Base-by-base conservation (phyloP, 2,888 invertebrate species). In the Euphydryas editha region DNA sequence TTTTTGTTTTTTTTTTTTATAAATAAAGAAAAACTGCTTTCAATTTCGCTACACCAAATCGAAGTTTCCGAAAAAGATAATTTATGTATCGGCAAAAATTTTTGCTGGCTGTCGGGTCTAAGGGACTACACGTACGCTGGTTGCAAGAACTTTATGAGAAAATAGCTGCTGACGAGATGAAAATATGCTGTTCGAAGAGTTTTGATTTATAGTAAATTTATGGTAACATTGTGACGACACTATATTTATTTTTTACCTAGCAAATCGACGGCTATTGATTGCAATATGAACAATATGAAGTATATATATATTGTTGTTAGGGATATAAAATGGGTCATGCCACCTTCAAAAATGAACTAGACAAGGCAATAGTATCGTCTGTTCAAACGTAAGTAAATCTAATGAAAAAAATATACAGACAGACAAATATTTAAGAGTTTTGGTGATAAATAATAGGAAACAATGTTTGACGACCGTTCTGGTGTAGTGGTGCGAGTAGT, bases 91-190 rank as follows among this genome's bases (percentile, higher is more conserved):
- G 24, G 49, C 21, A 24, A 5, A 13, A 51, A 51, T 51, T 51
- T 51, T 11, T n/a, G 49, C 49, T 51, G n/a, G 21, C 49, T 51
- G 5, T 51, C 49, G 24, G 49, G 49, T 15, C 24, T 21, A 21
- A 0, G 24, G 49, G 49, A 51, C 24, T n/a, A 51, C 24, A 24
- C 49, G 49, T 30, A 24, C 15, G 46, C 18, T 47, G 49, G 11
- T 24, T 15, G 6, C 20, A 51, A 24, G 24, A 15, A 51, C 21
- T 51, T 15, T 24, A 24, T 51, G 13, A 7, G 15, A 21, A 51
- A 51, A 24, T 24, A 24, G 20, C 21, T 18, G 46, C 46, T 51
- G 49, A 51, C 24, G 49, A 51, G 15, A n/a, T 6, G 42, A 44
- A 44, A n/a, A 20, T 47, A 51, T 24, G 1, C 21, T 15, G 49